These are phyloP conservation scores for Gambusia yucatana DNA, from an alignment of 2,797 vertebrate genomes.

Conservation along the genomic window DNA sequence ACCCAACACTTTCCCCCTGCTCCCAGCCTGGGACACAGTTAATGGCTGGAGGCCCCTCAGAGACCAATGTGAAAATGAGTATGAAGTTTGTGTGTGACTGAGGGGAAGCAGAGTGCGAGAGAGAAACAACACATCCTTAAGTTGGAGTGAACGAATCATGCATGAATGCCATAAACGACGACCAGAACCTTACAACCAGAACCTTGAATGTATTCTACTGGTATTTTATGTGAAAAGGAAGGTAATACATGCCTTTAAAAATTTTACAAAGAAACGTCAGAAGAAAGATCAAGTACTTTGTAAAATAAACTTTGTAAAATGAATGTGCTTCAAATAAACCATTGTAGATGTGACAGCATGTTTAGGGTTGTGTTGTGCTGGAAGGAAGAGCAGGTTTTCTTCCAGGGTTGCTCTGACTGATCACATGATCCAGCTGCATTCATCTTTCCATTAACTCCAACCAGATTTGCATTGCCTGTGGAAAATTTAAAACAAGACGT, in stretches of 20 bases:
- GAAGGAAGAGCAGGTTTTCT: background rate
- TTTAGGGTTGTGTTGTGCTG: background rate
- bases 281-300: background rate
- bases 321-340: background rate
- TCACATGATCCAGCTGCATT: background rate
- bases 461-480: background rate
- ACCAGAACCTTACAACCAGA: background rate
- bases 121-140: conserved; percentile 11
- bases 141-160: background rate
- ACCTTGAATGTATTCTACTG: background rate
- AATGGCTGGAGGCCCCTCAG: conserved; percentile 61
- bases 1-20: conserved; percentile 40
- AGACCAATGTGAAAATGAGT: conserved; percentile 68
- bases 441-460: background rate
- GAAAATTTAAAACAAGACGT: background rate
- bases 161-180: background rate
- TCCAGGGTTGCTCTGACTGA: no score
- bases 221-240: background rate
- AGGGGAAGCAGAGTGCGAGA: conserved; percentile 45
- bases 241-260: background rate
- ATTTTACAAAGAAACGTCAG: background rate
- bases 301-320: background rate
- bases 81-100: conserved; percentile 41
- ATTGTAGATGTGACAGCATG: background rate
- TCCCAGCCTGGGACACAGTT: conserved; percentile 74